Evolutionary conservation across 2,888 invertebrate species (phyloP), one percentile per base, ranked within the genome.

Genomic region (Melieria omissa): DNA sequence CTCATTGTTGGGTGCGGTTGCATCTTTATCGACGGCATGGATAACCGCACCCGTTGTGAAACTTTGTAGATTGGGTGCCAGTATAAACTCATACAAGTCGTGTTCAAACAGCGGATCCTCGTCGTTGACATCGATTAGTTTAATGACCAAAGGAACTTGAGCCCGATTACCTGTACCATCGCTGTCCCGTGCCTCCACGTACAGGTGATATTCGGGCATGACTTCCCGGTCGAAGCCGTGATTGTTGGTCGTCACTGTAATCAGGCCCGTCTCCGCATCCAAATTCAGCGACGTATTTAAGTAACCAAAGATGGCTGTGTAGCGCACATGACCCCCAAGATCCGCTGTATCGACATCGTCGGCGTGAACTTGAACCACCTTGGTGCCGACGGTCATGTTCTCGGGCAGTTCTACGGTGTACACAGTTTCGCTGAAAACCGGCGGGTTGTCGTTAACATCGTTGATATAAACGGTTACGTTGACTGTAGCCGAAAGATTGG

Each of bases 401-500:
- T 98, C 98, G 0, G 92, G 91, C 42, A 97, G 86, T 67, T 92
- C 92, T 0, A 92, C 93, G 46, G 90, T 89, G 84, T 97, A 98
- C 1, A 90, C 89, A 54, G 91, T 87, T 78, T 92, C 90, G 12
- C 91, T 88, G 83, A 97, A 97, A 73, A 91, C 88, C 1, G 97
- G 97, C 45, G 93, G 89, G 85, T 96, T 96, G 84, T 98, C 97
- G 82, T 98, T 97, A 8, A 93, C 89, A 82, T 98, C 97, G 75
- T 93, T 91, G 44, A 98, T 87, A 80, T 93, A 92, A 10, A 96
- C 93, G 1, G 92, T 92, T 0, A 96, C 92, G 75, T 92, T 92
- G 7, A 93, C 93, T 65, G 89, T 90, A 4, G 91, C 90, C 66
- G 94, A 92, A 64, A 93, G 88, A 85, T 94, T 94, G 62, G 92